Evolutionary conservation across 2,888 invertebrate species (phyloP).

Genomic region (Crioceris asparagi): DNA sequence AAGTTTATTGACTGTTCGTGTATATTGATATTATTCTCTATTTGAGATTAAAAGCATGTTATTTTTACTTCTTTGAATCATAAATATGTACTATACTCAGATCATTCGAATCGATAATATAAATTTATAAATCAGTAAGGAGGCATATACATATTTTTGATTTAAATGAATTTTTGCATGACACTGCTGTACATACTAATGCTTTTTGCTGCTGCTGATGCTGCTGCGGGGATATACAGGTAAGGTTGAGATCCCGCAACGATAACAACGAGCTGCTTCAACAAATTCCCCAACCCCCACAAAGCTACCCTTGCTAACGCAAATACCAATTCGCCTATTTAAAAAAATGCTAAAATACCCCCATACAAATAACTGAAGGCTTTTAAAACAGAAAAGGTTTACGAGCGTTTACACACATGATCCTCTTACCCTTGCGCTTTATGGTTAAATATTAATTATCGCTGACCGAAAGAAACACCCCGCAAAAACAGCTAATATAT

Average conservation of each 20-base stretch:
- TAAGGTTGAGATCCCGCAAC: conserved; percentile 35
- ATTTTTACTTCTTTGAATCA: too few species aligned
- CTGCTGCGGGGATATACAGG: conserved; percentile 28
- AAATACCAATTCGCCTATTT: conserved; percentile 11
- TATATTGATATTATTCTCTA: too few species aligned
- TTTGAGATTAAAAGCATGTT: too few species aligned
- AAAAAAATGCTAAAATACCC: conserved; percentile 13
- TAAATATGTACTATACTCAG: too few species aligned
- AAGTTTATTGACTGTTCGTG: too few species aligned
- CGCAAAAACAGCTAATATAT: conserved; percentile 3
- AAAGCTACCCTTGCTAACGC: conserved; percentile 19
- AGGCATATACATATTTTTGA: background rate
- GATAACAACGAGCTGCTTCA: conserved; percentile 33
- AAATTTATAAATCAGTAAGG: background rate
- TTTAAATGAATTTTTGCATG: conserved; percentile 15
- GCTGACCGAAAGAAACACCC: background rate
- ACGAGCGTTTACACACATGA: conserved; percentile 20
- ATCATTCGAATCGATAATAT: too few species aligned
- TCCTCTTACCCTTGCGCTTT: conserved; percentile 15
- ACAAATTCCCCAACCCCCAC: conserved; percentile 23
- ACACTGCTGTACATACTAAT: conserved; percentile 27
- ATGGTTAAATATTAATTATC: conserved; percentile 4
- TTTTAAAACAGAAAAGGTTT: conserved; percentile 21
- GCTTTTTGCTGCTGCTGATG: conserved; percentile 20
- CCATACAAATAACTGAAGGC: conserved; percentile 17